These are phyloP conservation scores for Sympetrum striolatum DNA, from an alignment of 2,888 invertebrate species.

Conservation along the genomic window DNA sequence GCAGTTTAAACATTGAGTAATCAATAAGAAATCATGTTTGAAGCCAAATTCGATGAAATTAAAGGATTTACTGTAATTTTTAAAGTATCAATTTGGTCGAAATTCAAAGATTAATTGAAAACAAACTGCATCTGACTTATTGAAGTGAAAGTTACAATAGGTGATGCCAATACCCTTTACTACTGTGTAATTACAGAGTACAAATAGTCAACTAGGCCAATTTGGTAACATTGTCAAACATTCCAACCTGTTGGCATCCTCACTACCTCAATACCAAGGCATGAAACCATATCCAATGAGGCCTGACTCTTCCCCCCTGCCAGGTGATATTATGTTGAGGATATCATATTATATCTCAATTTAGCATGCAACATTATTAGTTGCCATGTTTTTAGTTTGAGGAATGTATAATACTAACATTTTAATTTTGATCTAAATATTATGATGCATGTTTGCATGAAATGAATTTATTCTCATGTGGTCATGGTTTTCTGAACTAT, in stretches of 20 bases:
- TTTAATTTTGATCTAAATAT: neutral
- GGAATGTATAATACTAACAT: neutral
- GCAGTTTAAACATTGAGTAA: too few relatives aligned
- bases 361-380: neutral
- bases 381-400: neutral
- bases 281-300: constrained; percentile 23
- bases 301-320: neutral
- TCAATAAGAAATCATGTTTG: too few relatives aligned
- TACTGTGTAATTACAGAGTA: constrained; percentile 5
- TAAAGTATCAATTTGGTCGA: too few relatives aligned
- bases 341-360: neutral
- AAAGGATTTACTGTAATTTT: too few relatives aligned
- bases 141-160: too few relatives aligned
- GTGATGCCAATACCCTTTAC: neutral
- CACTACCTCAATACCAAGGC: neutral
- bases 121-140: too few relatives aligned
- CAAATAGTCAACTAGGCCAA: neutral
- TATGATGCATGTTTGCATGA: neutral
- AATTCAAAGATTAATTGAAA: too few relatives aligned
- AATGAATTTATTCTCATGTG: neutral
- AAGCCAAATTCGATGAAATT: too few relatives aligned
- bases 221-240: constrained; percentile 10
- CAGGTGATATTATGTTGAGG: neutral
- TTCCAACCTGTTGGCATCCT: constrained; percentile 10
- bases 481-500: neutral